A percentile compares a stretch with the other conserved stretches of the same genome.
Evolutionary conservation across 2,888 invertebrate species (phyloP).

Genomic region (Marasmarcha lunaedactyla): DNA sequence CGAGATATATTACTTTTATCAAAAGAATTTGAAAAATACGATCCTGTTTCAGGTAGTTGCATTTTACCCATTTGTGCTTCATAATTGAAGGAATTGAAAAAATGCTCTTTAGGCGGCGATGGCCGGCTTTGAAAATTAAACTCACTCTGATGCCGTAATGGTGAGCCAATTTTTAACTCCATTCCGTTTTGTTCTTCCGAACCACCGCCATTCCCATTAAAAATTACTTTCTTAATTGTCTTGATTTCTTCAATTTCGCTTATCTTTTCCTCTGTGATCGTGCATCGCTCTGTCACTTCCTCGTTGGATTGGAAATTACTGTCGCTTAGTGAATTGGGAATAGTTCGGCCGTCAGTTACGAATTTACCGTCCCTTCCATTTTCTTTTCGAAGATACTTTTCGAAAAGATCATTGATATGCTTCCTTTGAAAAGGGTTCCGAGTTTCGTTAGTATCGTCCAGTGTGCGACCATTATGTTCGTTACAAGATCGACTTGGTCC

Average conservation of each 20-base stretch:
- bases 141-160: neutral
- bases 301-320: constrained; percentile 42
- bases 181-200: constrained; percentile 13
- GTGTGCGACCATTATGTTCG: constrained; percentile 27
- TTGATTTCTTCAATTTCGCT: constrained; percentile 59
- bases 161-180: too few relatives aligned
- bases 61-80: neutral
- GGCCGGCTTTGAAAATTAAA: neutral
- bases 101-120: neutral
- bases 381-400: constrained; percentile 39
- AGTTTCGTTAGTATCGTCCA: constrained; percentile 24
- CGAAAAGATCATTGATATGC: constrained; percentile 45
- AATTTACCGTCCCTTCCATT: constrained; percentile 32
- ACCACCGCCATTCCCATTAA: constrained; percentile 40
- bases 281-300: constrained; percentile 44
- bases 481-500: constrained; percentile 20
- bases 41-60: neutral
- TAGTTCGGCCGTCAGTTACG: constrained; percentile 19
- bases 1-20: neutral
- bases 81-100: neutral
- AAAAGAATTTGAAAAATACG: neutral
- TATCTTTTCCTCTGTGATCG: constrained; percentile 51
- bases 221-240: constrained; percentile 54
- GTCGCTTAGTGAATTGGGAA: constrained; percentile 46
- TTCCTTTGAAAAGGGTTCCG: constrained; percentile 48